These are phyloP conservation scores for Herminia tarsipennalis DNA, from an alignment of 2,888 invertebrate species.

Conservation along the genomic window DNA sequence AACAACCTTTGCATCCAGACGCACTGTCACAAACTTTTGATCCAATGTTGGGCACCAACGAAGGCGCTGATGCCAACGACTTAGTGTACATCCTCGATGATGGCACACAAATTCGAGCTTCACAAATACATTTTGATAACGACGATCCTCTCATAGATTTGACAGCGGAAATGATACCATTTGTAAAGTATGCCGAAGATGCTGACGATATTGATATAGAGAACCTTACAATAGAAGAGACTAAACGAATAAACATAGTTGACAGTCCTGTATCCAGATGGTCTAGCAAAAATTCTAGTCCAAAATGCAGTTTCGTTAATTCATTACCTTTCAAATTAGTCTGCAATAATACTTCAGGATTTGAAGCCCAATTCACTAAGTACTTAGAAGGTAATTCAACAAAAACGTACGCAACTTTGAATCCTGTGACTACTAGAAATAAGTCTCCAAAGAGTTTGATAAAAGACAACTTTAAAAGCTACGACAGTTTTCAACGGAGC, in stretches of 20 bases:
- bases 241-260: slow-evolving; percentile 63
- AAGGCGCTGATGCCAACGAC: slow-evolving; percentile 46
- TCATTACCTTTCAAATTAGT: slow-evolving; percentile 75
- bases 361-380: slow-evolving; percentile 74
- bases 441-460: slow-evolving; percentile 69
- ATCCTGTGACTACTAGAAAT: slow-evolving; percentile 56
- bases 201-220: slow-evolving; percentile 50
- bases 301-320: slow-evolving; percentile 67
- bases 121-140: slow-evolving; percentile 80
- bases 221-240: slow-evolving; percentile 44
- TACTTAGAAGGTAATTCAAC: slow-evolving; percentile 62
- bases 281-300: slow-evolving; percentile 58
- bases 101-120: slow-evolving; percentile 78
- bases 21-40: slow-evolving; percentile 47
- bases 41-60: slow-evolving; percentile 50
- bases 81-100: slow-evolving; percentile 74
- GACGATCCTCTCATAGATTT: slow-evolving; percentile 73
- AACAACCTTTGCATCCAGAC: slow-evolving; percentile 51
- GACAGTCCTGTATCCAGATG: slow-evolving; percentile 67
- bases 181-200: slow-evolving; percentile 61
- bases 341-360: slow-evolving; percentile 67
- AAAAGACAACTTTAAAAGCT: slow-evolving; percentile 55
- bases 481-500: slow-evolving; percentile 38
- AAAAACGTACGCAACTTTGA: slow-evolving; percentile 65
- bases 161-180: slow-evolving; percentile 72